Conservation (phyloP, 2,888 invertebrate species). For the Globia sparganii region DNA sequence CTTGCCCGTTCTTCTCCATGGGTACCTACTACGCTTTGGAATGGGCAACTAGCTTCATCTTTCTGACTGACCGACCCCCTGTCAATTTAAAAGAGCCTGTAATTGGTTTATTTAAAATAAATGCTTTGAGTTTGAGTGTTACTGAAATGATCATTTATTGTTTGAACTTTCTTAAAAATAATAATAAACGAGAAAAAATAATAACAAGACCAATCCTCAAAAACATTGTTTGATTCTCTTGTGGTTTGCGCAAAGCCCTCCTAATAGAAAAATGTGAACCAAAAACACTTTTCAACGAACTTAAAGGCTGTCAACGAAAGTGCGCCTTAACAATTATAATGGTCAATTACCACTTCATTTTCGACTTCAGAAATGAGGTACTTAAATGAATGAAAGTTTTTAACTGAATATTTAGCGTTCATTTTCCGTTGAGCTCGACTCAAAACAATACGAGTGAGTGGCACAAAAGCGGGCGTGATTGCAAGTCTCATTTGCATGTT, state of each 20-base stretch:
- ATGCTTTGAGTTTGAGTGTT: background rate
- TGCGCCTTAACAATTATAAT: conserved; percentile 59
- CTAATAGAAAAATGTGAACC: conserved; percentile 38
- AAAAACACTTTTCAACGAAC: conserved; percentile 52
- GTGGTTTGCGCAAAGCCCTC: conserved; percentile 13
- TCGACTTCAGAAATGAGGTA: conserved; percentile 57
- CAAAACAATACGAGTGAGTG: conserved; percentile 79
- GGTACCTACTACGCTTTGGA: background rate
- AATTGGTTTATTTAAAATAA: background rate
- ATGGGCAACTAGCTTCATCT: background rate
- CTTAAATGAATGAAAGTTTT: conserved; percentile 62
- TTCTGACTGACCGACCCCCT: background rate
- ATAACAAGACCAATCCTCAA: conserved; percentile 21
- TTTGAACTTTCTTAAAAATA: conserved; percentile 9
- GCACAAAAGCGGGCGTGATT: conserved; percentile 85
- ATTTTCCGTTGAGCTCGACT: conserved; percentile 65
- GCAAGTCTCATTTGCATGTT: conserved; percentile 86
- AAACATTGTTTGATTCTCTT: conserved; percentile 29
- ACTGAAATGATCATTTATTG: conserved; percentile 1
- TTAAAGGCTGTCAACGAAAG: conserved; percentile 56
- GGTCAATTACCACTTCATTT: conserved; percentile 66
- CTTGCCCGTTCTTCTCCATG: too few relatives aligned
- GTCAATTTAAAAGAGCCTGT: background rate
- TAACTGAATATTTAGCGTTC: conserved; percentile 63
- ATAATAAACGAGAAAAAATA: conserved; percentile 4